Evolutionary conservation across 2,888 invertebrate genomes (phyloP).

Genomic region (Diabrotica balteata): DNA sequence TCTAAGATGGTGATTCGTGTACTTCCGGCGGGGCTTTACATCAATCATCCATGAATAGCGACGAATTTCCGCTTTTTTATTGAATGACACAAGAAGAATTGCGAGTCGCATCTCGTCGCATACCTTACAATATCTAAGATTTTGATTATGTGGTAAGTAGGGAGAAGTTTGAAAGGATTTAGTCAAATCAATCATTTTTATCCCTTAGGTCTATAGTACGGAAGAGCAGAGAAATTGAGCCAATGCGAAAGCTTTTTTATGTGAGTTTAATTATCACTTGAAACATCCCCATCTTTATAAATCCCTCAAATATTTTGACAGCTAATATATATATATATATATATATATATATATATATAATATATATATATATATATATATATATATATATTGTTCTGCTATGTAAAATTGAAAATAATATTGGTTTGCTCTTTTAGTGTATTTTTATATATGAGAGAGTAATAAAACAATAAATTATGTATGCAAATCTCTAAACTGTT

Average conservation of each 20-base stretch:
- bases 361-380: too few species aligned
- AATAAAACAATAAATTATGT: too few species aligned
- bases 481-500: too few species aligned
- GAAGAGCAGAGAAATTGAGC: background rate
- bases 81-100: conserved; percentile 14
- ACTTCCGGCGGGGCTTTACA: conserved; percentile 46
- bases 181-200: conserved; percentile 11
- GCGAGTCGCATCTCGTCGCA: background rate
- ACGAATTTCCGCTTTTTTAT: conserved; percentile 38
- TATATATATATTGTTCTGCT: too few species aligned
- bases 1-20: conserved; percentile 47
- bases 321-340: too few species aligned
- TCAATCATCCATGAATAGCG: conserved; percentile 42
- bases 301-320: too few species aligned
- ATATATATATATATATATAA: too few species aligned
- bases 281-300: too few species aligned
- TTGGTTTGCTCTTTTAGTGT: too few species aligned
- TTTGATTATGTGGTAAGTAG: conserved; percentile 5
- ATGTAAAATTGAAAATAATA: too few species aligned
- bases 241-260: background rate
- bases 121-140: background rate
- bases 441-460: too few species aligned
- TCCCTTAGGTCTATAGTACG: background rate
- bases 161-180: background rate
- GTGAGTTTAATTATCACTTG: background rate